These are phyloP conservation scores for Erebia ligea DNA, from an alignment of 2,888 invertebrate genomes.

Conservation along the genomic window DNA sequence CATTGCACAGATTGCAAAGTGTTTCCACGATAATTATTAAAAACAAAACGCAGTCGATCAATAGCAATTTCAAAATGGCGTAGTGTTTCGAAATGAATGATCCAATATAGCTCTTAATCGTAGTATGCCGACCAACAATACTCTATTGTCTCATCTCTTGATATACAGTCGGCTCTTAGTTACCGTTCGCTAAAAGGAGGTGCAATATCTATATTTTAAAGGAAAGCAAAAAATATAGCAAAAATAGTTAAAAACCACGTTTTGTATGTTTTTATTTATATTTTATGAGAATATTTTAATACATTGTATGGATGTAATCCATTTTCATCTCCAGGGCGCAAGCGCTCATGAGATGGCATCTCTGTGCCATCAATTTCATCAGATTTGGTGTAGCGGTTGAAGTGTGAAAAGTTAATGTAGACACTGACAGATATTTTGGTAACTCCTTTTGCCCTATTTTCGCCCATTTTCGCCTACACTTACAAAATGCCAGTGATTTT, in stretches of 20 bases:
- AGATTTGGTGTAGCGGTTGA: no score
- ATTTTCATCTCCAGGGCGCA: no score
- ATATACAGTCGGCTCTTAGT: slow-evolving; percentile 40
- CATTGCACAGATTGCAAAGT: slow-evolving; percentile 14
- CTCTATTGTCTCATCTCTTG: slow-evolving; percentile 49
- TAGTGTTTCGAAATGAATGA: slow-evolving; percentile 47
- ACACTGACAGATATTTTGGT: no score
- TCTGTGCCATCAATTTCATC: no score
- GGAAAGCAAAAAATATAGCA: no score
- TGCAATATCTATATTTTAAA: slow-evolving; percentile 25
- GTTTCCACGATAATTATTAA: slow-evolving; percentile 19
- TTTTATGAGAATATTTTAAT: no score
- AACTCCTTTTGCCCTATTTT: no score
- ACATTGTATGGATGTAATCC: no score
- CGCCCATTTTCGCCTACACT: no score
- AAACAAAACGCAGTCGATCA: slow-evolving; percentile 29
- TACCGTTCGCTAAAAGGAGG: slow-evolving; percentile 10
- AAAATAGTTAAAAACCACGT: background rate
- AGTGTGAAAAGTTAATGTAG: no score
- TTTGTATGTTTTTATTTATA: background rate
- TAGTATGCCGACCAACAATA: slow-evolving; percentile 49
- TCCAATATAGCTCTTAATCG: slow-evolving; percentile 50
- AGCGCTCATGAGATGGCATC: no score
- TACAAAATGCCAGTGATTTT: no score
- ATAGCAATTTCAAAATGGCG: slow-evolving; percentile 41